Conservation (phyloP, 2,797 vertebrate genomes). For the Pseudotriccus pelzelni region DNA sequence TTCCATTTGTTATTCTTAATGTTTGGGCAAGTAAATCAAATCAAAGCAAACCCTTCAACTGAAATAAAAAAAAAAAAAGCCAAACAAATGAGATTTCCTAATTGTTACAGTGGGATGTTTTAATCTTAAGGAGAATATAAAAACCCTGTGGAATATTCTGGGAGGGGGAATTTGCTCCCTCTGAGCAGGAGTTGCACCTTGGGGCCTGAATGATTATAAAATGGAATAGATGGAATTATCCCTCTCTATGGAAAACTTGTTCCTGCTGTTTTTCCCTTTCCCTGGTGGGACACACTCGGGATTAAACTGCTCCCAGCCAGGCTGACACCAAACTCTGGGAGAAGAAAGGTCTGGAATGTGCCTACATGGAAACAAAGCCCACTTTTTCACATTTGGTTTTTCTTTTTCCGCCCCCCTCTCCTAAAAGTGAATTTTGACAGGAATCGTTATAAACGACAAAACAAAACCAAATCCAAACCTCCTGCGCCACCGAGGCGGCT, state of each 20-base stretch:
- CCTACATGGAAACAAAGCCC: rapidly evolving
- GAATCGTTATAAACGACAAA: not conserved
- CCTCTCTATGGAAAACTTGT: not conserved
- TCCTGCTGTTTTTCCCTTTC: not conserved
- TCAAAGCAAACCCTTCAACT: not conserved
- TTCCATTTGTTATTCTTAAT: not conserved
- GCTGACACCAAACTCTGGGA: not conserved
- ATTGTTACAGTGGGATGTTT: not conserved
- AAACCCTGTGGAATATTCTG: not conserved
- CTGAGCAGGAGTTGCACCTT: not conserved
- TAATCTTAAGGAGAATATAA: not conserved
- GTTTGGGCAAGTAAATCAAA: not conserved
- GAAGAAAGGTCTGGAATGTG: not conserved
- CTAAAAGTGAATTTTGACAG: not conserved
- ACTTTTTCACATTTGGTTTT: not conserved
- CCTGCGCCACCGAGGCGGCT: not conserved
- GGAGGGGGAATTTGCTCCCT: not conserved
- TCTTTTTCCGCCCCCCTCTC: not conserved
- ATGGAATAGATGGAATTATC: not conserved
- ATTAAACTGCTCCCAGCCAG: not conserved
- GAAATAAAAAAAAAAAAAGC: not conserved
- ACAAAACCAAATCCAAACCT: not conserved
- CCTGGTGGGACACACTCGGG: not conserved
- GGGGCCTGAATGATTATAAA: not conserved
- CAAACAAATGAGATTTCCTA: not conserved